Base-by-base conservation (phyloP, 1,140 invertebrate genomes). In the Zaprionus davidi region DNA sequence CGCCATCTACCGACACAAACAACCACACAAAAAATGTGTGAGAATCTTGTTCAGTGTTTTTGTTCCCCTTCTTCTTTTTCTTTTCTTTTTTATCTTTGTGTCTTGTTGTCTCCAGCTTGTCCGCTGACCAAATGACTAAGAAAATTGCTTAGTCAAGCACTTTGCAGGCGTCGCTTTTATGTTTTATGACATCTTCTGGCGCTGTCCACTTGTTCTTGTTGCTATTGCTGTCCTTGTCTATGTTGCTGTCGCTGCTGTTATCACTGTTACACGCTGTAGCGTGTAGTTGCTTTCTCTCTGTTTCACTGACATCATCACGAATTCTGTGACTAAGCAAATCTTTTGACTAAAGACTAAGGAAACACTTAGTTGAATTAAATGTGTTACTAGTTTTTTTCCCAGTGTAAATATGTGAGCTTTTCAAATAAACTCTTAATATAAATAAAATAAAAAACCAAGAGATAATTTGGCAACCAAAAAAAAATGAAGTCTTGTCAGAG, bases 131-230 rank as follows among this genome's bases (percentile, higher is more conserved):
- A 82, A 79, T 82, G 81, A 76, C 81, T 76, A 76, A 82, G 81
- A 82, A 82, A 83, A 82, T 82, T 82, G 81, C 81, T 83, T 83
- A 79, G 80, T 73, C 81, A 76, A 83, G 81, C 81, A 82, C 81
- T 83, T 83, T 83, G 72, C 81, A 82, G 81, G 76, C 81, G 72
- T 82, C 81, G 81, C 80, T 71, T 82, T 82, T 83, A 82, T 83
- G 69, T 82, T 83, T 82, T 82, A 83, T 82, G 81, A 83, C 80
- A 83, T 82, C 70, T 55, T 64, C 57, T 36, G 53, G 5, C 22
- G 13, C 46, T 56, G 24, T 24, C 22, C 7, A 26, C 71, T 60
- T 60, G 51, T 75, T 75, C 17, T 24, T 26, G 22, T 31, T 26
- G 13, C 13, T 55, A 26, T 55, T 15, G 59, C 38, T 59, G 24